A percentile compares a stretch with the other conserved stretches of the same genome.
Conservation (phyloP, 2,797 vertebrate species). For the Tadarida brasiliensis region DNA sequence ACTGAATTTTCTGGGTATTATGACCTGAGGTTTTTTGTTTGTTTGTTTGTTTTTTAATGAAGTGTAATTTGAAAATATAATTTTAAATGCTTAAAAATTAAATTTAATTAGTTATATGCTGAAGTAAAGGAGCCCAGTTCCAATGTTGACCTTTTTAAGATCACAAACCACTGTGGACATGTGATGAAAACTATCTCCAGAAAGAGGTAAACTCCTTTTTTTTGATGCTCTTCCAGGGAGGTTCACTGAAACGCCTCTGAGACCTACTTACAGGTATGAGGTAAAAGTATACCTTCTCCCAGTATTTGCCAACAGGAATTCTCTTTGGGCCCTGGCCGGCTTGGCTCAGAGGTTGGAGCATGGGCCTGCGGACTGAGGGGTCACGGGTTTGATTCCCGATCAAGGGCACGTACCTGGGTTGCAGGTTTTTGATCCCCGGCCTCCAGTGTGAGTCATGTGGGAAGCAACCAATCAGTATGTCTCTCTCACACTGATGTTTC, state of each 20-base stretch:
- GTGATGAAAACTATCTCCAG: background rate
- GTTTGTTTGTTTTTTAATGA: background rate
- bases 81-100: conserved; percentile 68
- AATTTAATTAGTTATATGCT: conserved; percentile 45
- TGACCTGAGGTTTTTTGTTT: background rate
- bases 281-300: background rate
- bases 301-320: background rate
- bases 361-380: too few relatives aligned
- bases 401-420: too few relatives aligned
- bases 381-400: too few relatives aligned
- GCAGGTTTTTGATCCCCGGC: too few relatives aligned
- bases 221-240: conserved; percentile 23
- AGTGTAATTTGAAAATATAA: conserved; percentile 61
- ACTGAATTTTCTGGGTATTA: conserved; percentile 21
- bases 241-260: conserved; percentile 1
- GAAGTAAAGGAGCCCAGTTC: background rate
- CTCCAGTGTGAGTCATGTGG: too few relatives aligned
- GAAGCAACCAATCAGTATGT: too few relatives aligned
- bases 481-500: too few relatives aligned
- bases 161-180: conserved; percentile 17
- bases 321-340: background rate
- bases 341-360: too few relatives aligned
- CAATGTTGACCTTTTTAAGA: conserved; percentile 16
- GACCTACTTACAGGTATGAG: background rate
- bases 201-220: conserved; percentile 27